Percentiles rank a stretch among this genome's conserved stretches.
phyloP scores from a whole-genome alignment of 37 sponge, comb jelly and placozoan genomes.

The Lycopodina hypogea region DNA sequence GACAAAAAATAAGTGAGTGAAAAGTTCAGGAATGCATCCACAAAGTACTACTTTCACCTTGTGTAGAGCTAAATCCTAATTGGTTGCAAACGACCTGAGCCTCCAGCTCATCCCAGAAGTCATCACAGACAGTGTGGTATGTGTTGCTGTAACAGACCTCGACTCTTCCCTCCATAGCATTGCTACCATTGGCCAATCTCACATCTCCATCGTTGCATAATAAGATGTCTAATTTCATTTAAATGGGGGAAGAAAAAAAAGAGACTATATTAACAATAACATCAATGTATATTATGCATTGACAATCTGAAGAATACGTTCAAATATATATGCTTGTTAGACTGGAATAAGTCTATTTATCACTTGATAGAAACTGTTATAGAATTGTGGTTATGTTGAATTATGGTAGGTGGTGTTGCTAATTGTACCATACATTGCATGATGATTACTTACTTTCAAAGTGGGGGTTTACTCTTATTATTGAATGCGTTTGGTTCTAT shows the following conservation, averaged over 20 bases:
- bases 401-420: neutral
- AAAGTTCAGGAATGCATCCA: neutral
- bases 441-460: too few relatives aligned
- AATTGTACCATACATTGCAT: too few relatives aligned
- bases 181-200: conserved; percentile 5
- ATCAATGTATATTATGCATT: too few relatives aligned
- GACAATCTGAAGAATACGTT: neutral
- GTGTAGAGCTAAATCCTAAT: neutral
- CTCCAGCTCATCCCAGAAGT: conserved; percentile 11
- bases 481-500: too few relatives aligned
- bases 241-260: too few relatives aligned
- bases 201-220: neutral
- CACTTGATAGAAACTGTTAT: neutral
- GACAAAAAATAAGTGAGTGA: neutral
- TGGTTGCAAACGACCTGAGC: conserved; percentile 2
- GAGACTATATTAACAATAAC: too few relatives aligned
- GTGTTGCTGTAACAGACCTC: conserved; percentile 8
- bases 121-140: conserved; percentile 13
- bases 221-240: neutral
- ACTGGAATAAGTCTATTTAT: neutral
- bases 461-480: too few relatives aligned
- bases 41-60: neutral
- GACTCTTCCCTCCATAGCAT: conserved; percentile 1
- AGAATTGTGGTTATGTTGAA: neutral
- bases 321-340: neutral